Conservation (phyloP, 2,113 vertebrate genomes). For the Carassius auratus region DNA sequence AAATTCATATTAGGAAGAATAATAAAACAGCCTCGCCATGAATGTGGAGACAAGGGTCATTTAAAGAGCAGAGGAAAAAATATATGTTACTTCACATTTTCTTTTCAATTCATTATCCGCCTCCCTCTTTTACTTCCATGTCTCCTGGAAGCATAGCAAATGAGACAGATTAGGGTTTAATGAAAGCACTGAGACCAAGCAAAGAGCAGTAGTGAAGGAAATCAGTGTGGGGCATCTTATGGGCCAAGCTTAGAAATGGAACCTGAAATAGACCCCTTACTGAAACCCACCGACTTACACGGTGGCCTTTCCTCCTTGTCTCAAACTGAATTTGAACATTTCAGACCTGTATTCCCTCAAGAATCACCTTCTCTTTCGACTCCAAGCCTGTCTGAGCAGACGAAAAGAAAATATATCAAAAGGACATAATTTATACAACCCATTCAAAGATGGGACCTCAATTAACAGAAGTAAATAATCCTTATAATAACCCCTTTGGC, state of each 20-base stretch:
- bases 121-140: constrained; percentile 65
- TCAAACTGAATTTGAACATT: constrained; percentile 20
- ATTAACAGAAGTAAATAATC: constrained; percentile 82
- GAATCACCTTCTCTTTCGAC: not conserved
- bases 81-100: constrained; percentile 71
- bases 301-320: not conserved
- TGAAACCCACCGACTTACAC: not conserved
- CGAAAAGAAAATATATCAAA: constrained; percentile 70
- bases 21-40: constrained; percentile 67
- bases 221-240: constrained; percentile 40
- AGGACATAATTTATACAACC: constrained; percentile 78
- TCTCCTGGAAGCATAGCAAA: constrained; percentile 61
- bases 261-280: not conserved
- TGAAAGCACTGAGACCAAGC: constrained; percentile 45
- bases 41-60: constrained; percentile 69
- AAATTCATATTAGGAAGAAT: constrained; percentile 71
- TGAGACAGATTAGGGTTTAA: constrained; percentile 51
- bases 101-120: constrained; percentile 70
- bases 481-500: constrained; percentile 78
- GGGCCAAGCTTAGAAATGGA: constrained; percentile 38
- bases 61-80: constrained; percentile 62
- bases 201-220: constrained; percentile 30
- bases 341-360: constrained; percentile 16
- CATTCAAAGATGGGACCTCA: constrained; percentile 75
- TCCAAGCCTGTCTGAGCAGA: constrained; percentile 53